Percentiles rank a stretch among this genome's conserved stretches.
phyloP scores from a whole-genome alignment of 2,888 invertebrate species.

The Bhutanitis thaidina region DNA sequence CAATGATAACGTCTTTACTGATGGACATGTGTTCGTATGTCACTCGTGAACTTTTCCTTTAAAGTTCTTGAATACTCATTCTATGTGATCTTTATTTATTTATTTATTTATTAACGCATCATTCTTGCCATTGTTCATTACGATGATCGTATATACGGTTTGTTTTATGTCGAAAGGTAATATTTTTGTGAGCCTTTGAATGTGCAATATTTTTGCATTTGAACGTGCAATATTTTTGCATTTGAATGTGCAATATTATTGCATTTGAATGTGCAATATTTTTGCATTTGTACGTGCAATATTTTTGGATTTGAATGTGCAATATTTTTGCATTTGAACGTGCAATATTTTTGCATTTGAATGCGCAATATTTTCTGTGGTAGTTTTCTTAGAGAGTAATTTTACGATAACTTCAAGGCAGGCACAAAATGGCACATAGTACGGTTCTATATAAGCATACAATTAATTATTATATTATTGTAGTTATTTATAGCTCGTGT shows the following conservation, averaged over 20 bases:
- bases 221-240: no score
- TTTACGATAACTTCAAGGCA: not conserved
- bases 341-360: no score
- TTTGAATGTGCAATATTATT: no score
- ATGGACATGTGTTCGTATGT: no score
- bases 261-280: no score
- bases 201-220: no score
- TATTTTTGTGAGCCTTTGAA: no score
- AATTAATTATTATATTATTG: conserved; percentile 14
- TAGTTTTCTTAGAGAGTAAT: not conserved
- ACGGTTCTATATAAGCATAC: conserved; percentile 11
- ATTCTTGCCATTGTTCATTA: conserved; percentile 17
- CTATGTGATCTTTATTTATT: conserved; percentile 14
- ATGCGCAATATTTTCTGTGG: conserved; percentile 15
- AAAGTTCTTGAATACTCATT: conserved; percentile 17
- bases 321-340: no score
- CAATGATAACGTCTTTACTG: conserved; percentile 11
- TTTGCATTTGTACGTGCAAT: no score
- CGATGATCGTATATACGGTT: conserved; percentile 5
- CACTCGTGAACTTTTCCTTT: not conserved
- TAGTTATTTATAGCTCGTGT: conserved; percentile 15
- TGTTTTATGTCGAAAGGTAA: no score
- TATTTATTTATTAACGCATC: not conserved
- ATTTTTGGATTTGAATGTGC: no score
- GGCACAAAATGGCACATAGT: conserved; percentile 14